Base-by-base conservation (phyloP, 2,113 vertebrate species). In the Amia ocellicauda region DNA sequence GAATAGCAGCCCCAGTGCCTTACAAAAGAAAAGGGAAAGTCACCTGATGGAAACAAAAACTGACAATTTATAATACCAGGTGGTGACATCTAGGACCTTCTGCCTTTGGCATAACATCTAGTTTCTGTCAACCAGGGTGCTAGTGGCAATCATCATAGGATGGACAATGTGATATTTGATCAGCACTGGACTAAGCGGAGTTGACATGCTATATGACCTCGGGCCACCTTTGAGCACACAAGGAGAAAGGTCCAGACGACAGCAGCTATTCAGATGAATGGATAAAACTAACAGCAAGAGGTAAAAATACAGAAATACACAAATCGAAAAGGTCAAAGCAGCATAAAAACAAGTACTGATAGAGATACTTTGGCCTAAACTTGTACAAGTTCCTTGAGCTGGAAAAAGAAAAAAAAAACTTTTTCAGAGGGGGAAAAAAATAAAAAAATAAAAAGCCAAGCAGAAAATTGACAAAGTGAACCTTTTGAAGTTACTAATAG, bases 101-200 rank as follows among this genome's bases (percentile, higher is more conserved):
- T 40, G 9, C 36, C 36, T 27, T 13, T 58, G 56, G 36, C 31
- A 2, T 58, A 23, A 23, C 56, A 58, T 58, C 31, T 20, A 58
- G 56, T 58, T 42, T 8, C 22, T 20, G 20, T 41, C 56, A 58
- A 42, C 14, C 31, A 58, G 56, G 56, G 56, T 23, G 56, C 31
- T 22, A 42, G 56, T 40, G 10, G 10, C 56, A 42, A 29, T 16
- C 19, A 4, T 22, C 4, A 42, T 10, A 41, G 19, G 16, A 16
- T 17, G 28, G 19, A 42, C 9, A 14, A 31, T 9, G 17, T 23
- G 19, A 13, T 11, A 7, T 3, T 22, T 40, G 36, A 58, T 58
- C 8, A 19, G 20, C 7, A 8, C 4, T 14, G 19, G 19, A 40
- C 10, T 58, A 40, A 58, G 3, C 29, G 24, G 56, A 41, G 56